Evolutionary conservation across 2,888 invertebrate species (phyloP).

Genomic region (Hirudinaria manillensis): DNA sequence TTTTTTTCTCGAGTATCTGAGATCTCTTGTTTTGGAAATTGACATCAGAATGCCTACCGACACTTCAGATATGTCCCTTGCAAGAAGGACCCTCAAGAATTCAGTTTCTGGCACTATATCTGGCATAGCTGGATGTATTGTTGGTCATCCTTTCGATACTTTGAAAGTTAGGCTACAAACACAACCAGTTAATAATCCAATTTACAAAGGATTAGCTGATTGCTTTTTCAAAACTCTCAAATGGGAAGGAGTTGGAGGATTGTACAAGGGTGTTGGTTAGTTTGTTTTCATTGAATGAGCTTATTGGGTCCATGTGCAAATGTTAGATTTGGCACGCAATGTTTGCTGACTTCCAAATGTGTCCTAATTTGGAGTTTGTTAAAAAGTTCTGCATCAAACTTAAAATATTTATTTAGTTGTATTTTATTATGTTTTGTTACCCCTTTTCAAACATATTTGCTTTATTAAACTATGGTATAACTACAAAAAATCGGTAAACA

Average conservation of each 20-base stretch:
- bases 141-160: constrained; percentile 42
- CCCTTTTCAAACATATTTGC: too few species aligned
- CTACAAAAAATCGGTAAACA: too few species aligned
- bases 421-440: too few species aligned
- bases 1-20: too few species aligned
- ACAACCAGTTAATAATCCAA: constrained; percentile 39
- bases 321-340: too few species aligned
- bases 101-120: constrained; percentile 37
- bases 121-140: constrained; percentile 39
- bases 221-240: constrained; percentile 41
- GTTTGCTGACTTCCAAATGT: too few species aligned
- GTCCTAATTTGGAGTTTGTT: too few species aligned
- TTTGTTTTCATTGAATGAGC: not conserved
- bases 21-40: too few species aligned
- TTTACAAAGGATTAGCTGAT: constrained; percentile 39
- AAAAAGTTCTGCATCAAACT: too few species aligned
- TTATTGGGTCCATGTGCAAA: not conserved
- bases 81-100: constrained; percentile 38
- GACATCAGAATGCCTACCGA: constrained; percentile 3
- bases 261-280: constrained; percentile 41
- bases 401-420: too few species aligned
- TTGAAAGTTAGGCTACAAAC: constrained; percentile 41
- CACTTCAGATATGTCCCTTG: constrained; percentile 27
- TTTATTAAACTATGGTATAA: too few species aligned
- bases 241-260: constrained; percentile 41